Percentiles rank a stretch among this genome's conserved stretches.
Conservation (phyloP, 2,797 vertebrate genomes). For the Periophthalmus magnuspinnatus region DNA sequence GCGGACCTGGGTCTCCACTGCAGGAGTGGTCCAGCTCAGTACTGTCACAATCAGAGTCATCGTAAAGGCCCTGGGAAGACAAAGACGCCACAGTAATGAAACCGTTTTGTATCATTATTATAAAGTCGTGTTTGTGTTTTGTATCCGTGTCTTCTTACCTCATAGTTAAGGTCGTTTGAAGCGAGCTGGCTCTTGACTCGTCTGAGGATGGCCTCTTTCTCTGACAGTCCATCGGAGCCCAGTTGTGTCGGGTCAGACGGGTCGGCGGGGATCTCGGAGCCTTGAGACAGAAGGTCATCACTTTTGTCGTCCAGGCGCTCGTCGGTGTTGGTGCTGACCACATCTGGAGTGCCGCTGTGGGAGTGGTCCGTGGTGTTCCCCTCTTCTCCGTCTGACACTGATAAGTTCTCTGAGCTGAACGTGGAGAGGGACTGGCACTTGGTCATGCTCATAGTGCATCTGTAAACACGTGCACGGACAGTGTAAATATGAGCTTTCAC, state of each 20-base stretch:
- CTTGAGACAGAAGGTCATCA: conserved; percentile 89
- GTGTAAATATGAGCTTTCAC: neutral
- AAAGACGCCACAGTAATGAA: neutral
- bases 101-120: too few species aligned
- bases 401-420: conserved; percentile 94
- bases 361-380: conserved; percentile 94
- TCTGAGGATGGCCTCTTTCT: conserved; percentile 81
- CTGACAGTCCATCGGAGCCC: conserved; percentile 77
- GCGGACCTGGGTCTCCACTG: conserved; percentile 79
- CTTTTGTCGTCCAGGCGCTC: conserved; percentile 90
- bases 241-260: conserved; percentile 74
- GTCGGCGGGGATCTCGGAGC: conserved; percentile 90
- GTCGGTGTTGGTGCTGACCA: conserved; percentile 94
- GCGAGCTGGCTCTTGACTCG: conserved; percentile 83
- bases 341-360: conserved; percentile 92
- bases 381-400: conserved; percentile 89
- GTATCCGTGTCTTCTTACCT: conserved; percentile 56
- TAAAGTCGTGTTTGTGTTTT: too few species aligned
- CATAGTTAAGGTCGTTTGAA: conserved; percentile 78
- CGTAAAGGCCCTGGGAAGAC: conserved; percentile 68
- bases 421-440: conserved; percentile 94
- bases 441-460: conserved; percentile 86
- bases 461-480: conserved; percentile 33
- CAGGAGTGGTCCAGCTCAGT: conserved; percentile 87
- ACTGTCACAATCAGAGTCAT: conserved; percentile 91